Base-by-base conservation (phyloP, 2,888 invertebrate species). In the Latrodectus hesperus region DNA sequence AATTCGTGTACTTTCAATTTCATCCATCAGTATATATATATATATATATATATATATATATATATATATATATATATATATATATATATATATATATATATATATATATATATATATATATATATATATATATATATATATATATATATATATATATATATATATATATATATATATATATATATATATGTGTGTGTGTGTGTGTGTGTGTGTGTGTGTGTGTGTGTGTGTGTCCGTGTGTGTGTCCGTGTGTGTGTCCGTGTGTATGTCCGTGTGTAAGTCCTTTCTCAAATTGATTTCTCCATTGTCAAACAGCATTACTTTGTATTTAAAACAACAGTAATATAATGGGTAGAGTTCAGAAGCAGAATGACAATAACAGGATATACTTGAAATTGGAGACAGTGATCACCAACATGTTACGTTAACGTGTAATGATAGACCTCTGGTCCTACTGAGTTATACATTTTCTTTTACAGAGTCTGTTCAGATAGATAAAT, bases 141-240 rank as follows among this genome's bases (percentile, higher is more conserved):
- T 67, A n/a, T 67, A 67, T 67, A 67, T 67, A n/a, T 67, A 17
- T 67, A 67, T 67, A n/a, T 67, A 67, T 67, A n/a, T n/a, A 67
- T 67, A 14, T 55, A 55, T 55, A 55, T 55, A 55, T 55, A 55
- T 55, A 55, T 55, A 2, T 55, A 1, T 55, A 2, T 55, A 2
- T 55, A 2, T 55, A 2, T 55, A 2, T 55, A 2, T 55, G 14
- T 55, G 14, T 55, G 14, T 55, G 0, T 55, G 14, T 55, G 14
- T 55, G 14, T 55, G 55, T 55, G 14, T 55, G 14, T 55, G 14
- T 55, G 1, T 55, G 2, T 55, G 1, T 55, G 1, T 55, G 14
- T 55, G 14, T 55, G 14, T 55, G 14, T 55, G 14, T 55, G 2
- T 55, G 1, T 55, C 1, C 1, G 14, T 55, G 14, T 55, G 14